Percentiles rank a stretch among this genome's conserved stretches.
These are phyloP conservation scores for Drosophila ogumai DNA, from an alignment of 1,140 invertebrate species.

Conservation along the genomic window DNA sequence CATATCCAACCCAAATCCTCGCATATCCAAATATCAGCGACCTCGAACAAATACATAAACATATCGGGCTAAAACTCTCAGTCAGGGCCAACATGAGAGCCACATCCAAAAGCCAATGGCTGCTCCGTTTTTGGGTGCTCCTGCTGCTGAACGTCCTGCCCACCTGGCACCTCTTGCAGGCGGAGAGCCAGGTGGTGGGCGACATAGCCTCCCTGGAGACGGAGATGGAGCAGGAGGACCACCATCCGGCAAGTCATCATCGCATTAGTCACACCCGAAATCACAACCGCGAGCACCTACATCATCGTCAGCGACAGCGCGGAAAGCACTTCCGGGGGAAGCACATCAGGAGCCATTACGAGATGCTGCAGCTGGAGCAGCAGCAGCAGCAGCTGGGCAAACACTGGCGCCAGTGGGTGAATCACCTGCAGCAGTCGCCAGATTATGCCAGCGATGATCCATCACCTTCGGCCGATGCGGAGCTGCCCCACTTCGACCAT, in stretches of 20 bases:
- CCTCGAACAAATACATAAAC: slow-evolving; percentile 17
- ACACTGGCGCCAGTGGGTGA: slow-evolving; percentile 51
- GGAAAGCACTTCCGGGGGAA: slow-evolving; percentile 29
- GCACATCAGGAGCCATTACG: slow-evolving; percentile 52
- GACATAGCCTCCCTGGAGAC: slow-evolving; percentile 43
- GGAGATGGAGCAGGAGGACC: neutral
- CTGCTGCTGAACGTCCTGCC: slow-evolving; percentile 38
- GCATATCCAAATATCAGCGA: slow-evolving; percentile 15
- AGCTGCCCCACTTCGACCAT: slow-evolving; percentile 21
- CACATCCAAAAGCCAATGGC: slow-evolving; percentile 43
- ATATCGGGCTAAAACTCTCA: slow-evolving; percentile 30
- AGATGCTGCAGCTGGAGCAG: slow-evolving; percentile 58
- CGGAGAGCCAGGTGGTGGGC: slow-evolving; percentile 71
- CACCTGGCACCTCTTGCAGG: slow-evolving; percentile 20
- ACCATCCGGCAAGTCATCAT: slow-evolving; percentile 10
- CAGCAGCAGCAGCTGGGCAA: slow-evolving; percentile 65
- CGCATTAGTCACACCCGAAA: slow-evolving; percentile 25
- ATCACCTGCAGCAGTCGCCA: slow-evolving; percentile 12
- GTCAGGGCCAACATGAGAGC: slow-evolving; percentile 62
- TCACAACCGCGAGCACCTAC: slow-evolving; percentile 39
- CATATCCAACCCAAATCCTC: slow-evolving; percentile 12
- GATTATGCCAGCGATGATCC: slow-evolving; percentile 63
- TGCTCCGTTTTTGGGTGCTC: slow-evolving; percentile 45
- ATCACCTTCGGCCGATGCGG: neutral
- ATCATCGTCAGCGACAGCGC: slow-evolving; percentile 46